Evolutionary conservation across 2,888 invertebrate species (phyloP).

Genomic region (Scotopteryx bipunctaria): DNA sequence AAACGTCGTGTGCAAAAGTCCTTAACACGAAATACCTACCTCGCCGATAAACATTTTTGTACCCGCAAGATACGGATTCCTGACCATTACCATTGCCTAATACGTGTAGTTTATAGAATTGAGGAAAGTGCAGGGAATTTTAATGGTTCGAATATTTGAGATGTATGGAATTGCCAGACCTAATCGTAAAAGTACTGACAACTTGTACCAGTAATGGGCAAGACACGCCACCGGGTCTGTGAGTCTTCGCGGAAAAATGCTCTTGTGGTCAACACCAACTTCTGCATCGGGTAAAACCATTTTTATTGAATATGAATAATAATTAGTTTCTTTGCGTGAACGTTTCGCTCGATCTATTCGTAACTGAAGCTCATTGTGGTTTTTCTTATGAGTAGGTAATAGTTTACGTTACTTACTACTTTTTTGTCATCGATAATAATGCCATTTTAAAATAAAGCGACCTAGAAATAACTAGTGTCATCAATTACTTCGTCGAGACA

Average conservation of each 20-base stretch:
- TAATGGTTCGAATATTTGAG: constrained; percentile 2
- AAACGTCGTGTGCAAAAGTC: too few relatives aligned
- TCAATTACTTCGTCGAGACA: too few relatives aligned
- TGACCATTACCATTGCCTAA: constrained; percentile 64
- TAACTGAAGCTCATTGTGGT: background rate
- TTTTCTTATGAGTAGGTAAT: background rate
- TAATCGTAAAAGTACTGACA: constrained; percentile 59
- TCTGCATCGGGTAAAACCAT: constrained; percentile 31
- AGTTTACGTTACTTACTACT: too few relatives aligned
- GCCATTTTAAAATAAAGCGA: too few relatives aligned
- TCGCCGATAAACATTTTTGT: constrained; percentile 64
- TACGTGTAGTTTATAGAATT: background rate
- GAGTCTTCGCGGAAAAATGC: constrained; percentile 57
- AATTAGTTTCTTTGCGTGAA: constrained; percentile 44
- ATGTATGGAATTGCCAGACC: constrained; percentile 41
- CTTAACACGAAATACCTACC: background rate
- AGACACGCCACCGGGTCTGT: constrained; percentile 52
- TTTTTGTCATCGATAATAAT: too few relatives aligned
- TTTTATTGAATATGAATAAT: constrained; percentile 35
- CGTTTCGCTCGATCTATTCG: constrained; percentile 26
- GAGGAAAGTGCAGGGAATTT: constrained; percentile 2
- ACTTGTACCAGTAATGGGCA: constrained; percentile 67
- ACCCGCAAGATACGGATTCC: constrained; percentile 42
- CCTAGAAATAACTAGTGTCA: too few relatives aligned
- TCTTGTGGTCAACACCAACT: constrained; percentile 41